These are phyloP conservation scores for Scaptodrosophila lebanonensis DNA, from an alignment of 1,140 invertebrate genomes.

Conservation along the genomic window DNA sequence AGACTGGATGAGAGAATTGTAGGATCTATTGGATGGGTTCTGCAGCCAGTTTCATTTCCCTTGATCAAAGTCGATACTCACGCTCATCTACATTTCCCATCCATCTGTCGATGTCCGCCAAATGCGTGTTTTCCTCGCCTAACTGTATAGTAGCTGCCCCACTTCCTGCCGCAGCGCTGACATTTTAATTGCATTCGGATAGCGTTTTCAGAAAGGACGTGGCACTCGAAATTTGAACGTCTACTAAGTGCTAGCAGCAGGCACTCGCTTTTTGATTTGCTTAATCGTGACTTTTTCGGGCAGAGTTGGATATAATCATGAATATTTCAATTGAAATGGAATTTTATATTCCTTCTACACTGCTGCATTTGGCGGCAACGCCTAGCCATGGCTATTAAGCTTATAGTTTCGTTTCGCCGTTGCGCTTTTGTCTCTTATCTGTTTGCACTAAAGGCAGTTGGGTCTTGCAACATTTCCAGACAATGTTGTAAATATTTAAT, in stretches of 20 bases:
- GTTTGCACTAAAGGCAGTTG: constrained; percentile 32
- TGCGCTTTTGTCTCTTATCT: constrained; percentile 59
- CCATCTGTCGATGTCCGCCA: constrained; percentile 6
- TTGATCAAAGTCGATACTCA: constrained; percentile 1
- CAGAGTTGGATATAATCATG: constrained; percentile 40
- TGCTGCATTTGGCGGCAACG: constrained; percentile 22
- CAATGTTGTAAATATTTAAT: constrained; percentile 69
- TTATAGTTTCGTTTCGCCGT: constrained; percentile 50
- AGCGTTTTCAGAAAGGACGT: constrained; percentile 18
- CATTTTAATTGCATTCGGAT: constrained; percentile 68
- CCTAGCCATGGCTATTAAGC: constrained; percentile 53
- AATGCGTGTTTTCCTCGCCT: constrained; percentile 47
- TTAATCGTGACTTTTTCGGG: constrained; percentile 47
- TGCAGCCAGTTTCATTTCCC: constrained; percentile 21
- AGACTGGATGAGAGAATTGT: constrained; percentile 49
- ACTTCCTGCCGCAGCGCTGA: constrained; percentile 39
- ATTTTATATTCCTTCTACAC: constrained; percentile 10
- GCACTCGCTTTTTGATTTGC: constrained; percentile 55
- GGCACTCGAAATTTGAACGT: no score
- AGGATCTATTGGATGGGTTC: constrained; percentile 15
- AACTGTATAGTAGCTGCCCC: no score
- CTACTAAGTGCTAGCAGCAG: constrained; percentile 5
- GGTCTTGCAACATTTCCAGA: constrained; percentile 35
- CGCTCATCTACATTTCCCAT: constrained; percentile 2
- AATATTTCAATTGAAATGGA: constrained; percentile 54